Conservation (phyloP, 2,113 vertebrate genomes). For the Laticauda laticaudata region DNA sequence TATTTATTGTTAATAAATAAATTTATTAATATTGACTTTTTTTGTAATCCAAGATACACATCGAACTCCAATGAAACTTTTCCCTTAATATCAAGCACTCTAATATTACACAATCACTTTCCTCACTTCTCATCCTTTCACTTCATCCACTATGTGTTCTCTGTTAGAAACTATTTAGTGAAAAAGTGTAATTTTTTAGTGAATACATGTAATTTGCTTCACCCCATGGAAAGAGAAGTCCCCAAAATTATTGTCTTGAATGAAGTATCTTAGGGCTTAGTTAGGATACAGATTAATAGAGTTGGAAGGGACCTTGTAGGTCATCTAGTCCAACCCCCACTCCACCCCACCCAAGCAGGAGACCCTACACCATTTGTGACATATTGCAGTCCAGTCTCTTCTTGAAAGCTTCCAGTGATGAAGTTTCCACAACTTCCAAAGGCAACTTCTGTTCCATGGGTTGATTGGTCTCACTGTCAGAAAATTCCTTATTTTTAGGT, state of each 20-base stretch:
- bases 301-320: too few species aligned
- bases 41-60: not conserved
- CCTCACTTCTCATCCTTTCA: not conserved
- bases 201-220: not conserved
- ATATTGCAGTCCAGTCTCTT: too few species aligned
- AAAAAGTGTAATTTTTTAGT: too few species aligned
- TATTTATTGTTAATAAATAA: not conserved
- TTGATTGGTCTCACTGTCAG: too few species aligned
- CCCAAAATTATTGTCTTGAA: not conserved
- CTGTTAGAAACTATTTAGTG: not conserved
- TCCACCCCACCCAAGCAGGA: too few species aligned
- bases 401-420: too few species aligned
- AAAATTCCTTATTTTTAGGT: too few species aligned
- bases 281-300: too few species aligned
- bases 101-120: not conserved
- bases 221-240: not conserved
- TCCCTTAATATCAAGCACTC: not conserved
- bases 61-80: not conserved
- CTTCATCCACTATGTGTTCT: not conserved
- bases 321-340: too few species aligned
- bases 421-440: too few species aligned
- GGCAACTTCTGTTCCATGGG: too few species aligned
- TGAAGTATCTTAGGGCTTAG: not conserved
- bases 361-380: too few species aligned
- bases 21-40: not conserved